A percentile compares a stretch with the other conserved stretches of the same genome.
Evolutionary conservation across 2,888 invertebrate genomes (phyloP).

Genomic region (Malachius bipustulatus): DNA sequence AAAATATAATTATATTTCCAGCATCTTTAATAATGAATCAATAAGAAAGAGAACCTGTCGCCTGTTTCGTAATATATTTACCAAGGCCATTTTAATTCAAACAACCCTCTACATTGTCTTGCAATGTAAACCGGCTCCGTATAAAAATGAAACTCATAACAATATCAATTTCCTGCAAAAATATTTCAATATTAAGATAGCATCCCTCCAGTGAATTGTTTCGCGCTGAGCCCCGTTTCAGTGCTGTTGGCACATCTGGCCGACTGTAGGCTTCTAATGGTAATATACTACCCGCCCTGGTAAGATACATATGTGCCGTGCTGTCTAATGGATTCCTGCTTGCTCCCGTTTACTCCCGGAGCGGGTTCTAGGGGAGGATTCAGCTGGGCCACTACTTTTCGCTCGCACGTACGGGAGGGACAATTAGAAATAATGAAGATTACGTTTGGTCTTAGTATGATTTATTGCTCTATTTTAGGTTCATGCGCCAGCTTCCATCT

Average conservation of each 20-base stretch:
- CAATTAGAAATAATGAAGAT: constrained; percentile 38
- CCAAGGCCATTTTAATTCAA: no score
- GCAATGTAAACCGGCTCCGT: no score
- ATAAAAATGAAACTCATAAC: constrained; percentile 26
- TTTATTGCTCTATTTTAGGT: constrained; percentile 26
- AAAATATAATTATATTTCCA: no score
- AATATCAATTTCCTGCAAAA: constrained; percentile 29
- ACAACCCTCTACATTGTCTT: no score
- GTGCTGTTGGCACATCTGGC: constrained; percentile 21
- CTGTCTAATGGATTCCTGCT: neutral
- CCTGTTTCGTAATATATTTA: no score
- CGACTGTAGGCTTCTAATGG: constrained; percentile 31
- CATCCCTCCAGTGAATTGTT: constrained; percentile 14
- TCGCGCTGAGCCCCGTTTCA: constrained; percentile 14
- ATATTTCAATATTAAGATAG: constrained; percentile 29
- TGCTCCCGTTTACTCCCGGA: neutral
- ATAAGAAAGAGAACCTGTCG: no score
- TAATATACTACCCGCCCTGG: constrained; percentile 35
- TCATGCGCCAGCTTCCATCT: no score
- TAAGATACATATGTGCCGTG: constrained; percentile 29
- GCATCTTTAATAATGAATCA: no score
- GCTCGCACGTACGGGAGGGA: constrained; percentile 32
- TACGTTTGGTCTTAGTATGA: constrained; percentile 32
- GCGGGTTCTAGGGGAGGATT: constrained; percentile 4
- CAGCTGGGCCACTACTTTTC: constrained; percentile 24